phyloP scores from a whole-genome alignment of 1,140 invertebrate species.

The Homarus americanus region DNA sequence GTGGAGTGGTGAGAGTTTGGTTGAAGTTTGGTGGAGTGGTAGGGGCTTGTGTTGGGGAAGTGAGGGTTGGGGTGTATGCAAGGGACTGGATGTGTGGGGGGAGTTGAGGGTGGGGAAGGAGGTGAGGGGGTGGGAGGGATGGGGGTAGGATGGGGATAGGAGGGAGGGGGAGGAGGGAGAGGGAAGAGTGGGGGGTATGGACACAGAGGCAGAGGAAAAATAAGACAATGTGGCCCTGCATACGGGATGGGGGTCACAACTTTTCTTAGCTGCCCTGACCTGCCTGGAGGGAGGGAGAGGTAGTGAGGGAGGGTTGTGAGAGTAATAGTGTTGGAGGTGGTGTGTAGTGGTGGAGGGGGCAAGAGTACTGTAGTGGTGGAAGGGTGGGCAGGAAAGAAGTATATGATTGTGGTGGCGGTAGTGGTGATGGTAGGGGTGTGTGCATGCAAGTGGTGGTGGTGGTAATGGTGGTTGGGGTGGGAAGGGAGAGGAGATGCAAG shows the following conservation, averaged over 20 bases:
- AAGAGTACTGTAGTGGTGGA: too few species aligned
- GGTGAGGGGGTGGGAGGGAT: too few species aligned
- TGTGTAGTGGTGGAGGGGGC: background rate
- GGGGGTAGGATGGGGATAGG: too few species aligned
- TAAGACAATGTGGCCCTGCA: conserved; percentile 25
- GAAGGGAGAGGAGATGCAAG: background rate
- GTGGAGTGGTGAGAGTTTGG: too few species aligned
- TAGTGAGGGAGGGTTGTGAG: background rate
- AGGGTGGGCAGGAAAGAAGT: too few species aligned
- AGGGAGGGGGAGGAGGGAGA: background rate
- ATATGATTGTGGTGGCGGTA: background rate
- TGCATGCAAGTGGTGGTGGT: background rate
- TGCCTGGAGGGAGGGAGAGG: conserved; percentile 5
- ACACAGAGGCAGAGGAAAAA: background rate
- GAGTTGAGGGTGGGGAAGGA: too few species aligned
- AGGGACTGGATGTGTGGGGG: too few species aligned
- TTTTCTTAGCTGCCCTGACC: conserved; percentile 14
- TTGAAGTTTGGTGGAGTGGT: too few species aligned
- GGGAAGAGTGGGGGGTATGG: background rate
- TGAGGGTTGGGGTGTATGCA: too few species aligned
- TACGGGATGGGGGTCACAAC: conserved; percentile 34
- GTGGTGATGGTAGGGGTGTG: background rate
- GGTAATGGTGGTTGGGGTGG: background rate
- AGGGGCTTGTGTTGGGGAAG: too few species aligned
- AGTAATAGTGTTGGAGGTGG: background rate